Conservation (phyloP, 1,140 invertebrate species). For the Grapholita molesta region DNA sequence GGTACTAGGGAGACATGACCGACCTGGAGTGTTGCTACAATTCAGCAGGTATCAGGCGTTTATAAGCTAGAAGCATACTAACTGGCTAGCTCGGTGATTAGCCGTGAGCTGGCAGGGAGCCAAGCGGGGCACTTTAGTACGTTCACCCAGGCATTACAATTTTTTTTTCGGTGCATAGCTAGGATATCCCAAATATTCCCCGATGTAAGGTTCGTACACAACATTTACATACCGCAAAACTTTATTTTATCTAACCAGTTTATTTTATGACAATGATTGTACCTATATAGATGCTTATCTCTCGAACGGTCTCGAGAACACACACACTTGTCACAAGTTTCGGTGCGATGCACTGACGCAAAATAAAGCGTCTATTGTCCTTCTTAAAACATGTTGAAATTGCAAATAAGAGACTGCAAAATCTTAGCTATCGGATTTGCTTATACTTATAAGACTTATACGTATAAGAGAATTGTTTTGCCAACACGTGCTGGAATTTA, state of each 20-base stretch:
- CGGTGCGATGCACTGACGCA: slow-evolving; percentile 33
- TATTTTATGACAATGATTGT: slow-evolving; percentile 1
- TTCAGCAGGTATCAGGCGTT: slow-evolving; percentile 57
- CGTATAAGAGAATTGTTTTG: no score
- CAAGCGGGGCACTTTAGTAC: slow-evolving; percentile 63
- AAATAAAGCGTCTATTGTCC: no score
- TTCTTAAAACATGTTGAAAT: no score
- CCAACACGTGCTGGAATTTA: no score
- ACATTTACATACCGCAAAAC: neutral
- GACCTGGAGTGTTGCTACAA: slow-evolving; percentile 29
- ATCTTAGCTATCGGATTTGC: no score
- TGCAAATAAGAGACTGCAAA: no score
- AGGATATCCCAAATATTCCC: slow-evolving; percentile 35
- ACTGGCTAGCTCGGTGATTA: slow-evolving; percentile 53
- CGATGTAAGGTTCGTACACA: slow-evolving; percentile 19
- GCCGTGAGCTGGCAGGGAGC: slow-evolving; percentile 62
- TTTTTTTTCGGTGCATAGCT: slow-evolving; percentile 38
- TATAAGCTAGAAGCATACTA: slow-evolving; percentile 59
- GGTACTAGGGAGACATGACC: slow-evolving; percentile 25
- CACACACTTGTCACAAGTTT: slow-evolving; percentile 25
- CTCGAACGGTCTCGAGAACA: neutral
- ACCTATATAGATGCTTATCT: slow-evolving; percentile 14
- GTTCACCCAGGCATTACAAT: slow-evolving; percentile 55
- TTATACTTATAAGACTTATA: no score
- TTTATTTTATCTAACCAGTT: slow-evolving; percentile 1